Evolutionary conservation across 2,888 invertebrate genomes (phyloP), one percentile per base, ranked within the genome.

Genomic region (Drosophila anomalipes): DNA sequence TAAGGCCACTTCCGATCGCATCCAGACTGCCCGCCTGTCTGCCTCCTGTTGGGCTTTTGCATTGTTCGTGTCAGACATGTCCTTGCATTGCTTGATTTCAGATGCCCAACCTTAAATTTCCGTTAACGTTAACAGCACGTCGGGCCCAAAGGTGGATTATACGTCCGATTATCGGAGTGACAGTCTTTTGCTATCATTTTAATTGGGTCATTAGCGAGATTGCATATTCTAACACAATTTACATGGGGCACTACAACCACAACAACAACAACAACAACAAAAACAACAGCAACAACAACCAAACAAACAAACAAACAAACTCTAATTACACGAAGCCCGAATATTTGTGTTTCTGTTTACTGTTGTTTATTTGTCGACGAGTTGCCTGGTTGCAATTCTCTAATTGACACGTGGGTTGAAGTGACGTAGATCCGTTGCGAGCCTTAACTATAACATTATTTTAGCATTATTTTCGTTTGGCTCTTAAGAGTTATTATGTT

Each of bases 171-270:
- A 12, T 30, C 41, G 28, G 32, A 51, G 78, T 81, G 81, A 77
- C 81, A 83, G 90, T 68, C 63, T 65, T 69, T 70, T 58, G 79
- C 82, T 70, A 87, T 82, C 49, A 70, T 75, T 83, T 75, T 89
- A 90, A 90, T 87, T 87, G 91, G 82, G 74, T 87, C 78, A 87
- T 90, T 90, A 89, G 69, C 66, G 51, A 75, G 70, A 80, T 87
- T 86, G 84, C 82, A 81, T 73, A 86, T 79, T 72, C 76, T 68
- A 70, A 76, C 60, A 35, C 70, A 75, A 79, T 79, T 84, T 60
- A 37, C 58, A 10, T 52, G 39, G 10, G n/a, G 16, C 44, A 56
- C 61, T 56, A 53, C 35, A 16, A 16, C 10, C 5, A 22, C 28
- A 61, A 37, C 44, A 33, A 47, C 49, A 33, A 51, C 26, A 60